Base-by-base conservation (phyloP, 2,113 vertebrate species). In the Cochlearius cochlearius region DNA sequence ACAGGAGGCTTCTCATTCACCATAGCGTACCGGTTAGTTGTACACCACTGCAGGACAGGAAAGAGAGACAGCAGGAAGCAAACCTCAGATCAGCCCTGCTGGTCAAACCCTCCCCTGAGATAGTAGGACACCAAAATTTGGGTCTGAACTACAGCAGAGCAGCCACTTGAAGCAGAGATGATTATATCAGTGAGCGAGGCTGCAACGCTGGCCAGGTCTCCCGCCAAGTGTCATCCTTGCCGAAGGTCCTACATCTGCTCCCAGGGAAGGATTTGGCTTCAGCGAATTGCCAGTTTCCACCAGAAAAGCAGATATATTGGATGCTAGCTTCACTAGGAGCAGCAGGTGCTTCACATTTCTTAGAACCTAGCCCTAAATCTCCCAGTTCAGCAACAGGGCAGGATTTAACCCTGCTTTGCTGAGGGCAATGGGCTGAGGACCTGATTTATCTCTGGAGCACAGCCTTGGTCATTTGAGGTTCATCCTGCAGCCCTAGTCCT, bases 21-120 rank as follows among this genome's bases (percentile, higher is more conserved):
- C 1, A 4, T n/a, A 55, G 39, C 0, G 0, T 43, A 45, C 12
- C 2, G 0, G 36, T 55, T 30, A 72, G 27, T 12, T 56, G 47
- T 29, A 43, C 39, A 32, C 9, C 16, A 16, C 18, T 12, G 38
- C 30, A 38, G 59, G n/a, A 36, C 17, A 32, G 11, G 5, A 39
- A 49, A 21, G 52, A 68, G 12, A 59, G 30, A 49, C 8, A 13
- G 39, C 38, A 30, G 18, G 76, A 59, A 76, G 15, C 29, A 69
- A 69, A 60, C 18, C 45, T 36, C 76, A 59, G 34, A 53, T 10
- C 62, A 86, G 21, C 36, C 76, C 32, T 38, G 41, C 47, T 39
- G 64, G 53, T 20, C 59, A 56, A 62, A 62, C 2, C 1, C 6
- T 67, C 12, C 13, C 39, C 41, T 60, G n/a, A 77, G 41, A n/a